Conservation (phyloP, 2,888 invertebrate species). For the Rhopalosiphum nymphaeae region DNA sequence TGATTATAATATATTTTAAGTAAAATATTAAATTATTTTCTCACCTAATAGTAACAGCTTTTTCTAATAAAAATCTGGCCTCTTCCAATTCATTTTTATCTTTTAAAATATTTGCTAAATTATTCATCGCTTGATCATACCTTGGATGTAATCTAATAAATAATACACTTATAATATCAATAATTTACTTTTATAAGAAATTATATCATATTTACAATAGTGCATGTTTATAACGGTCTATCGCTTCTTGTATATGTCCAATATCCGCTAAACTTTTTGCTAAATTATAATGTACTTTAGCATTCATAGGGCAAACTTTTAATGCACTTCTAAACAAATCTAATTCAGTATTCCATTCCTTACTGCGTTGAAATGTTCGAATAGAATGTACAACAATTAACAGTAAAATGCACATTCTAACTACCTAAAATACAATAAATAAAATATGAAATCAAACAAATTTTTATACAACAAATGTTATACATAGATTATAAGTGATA, state of each 20-base stretch:
- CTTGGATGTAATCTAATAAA: constrained; percentile 76
- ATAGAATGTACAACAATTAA: constrained; percentile 69
- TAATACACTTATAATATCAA: constrained; percentile 7
- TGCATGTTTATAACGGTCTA: constrained; percentile 83
- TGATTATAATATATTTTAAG: background rate
- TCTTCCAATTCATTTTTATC: constrained; percentile 78
- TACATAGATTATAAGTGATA: background rate
- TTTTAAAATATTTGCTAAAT: constrained; percentile 88
- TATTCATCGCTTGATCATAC: constrained; percentile 95
- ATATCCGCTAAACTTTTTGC: constrained; percentile 88
- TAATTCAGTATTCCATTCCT: constrained; percentile 86
- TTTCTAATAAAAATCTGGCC: constrained; percentile 80
- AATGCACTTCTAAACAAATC: constrained; percentile 84
- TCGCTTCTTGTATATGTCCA: constrained; percentile 78
- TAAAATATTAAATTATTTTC: constrained; percentile 65
- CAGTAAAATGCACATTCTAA: constrained; percentile 67
- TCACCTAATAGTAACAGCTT: constrained; percentile 82
- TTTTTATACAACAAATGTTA: background rate
- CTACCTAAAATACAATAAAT: constrained; percentile 69
- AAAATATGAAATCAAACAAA: constrained; percentile 66
- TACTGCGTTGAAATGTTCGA: constrained; percentile 75
- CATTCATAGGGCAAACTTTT: constrained; percentile 92
- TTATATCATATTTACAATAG: constrained; percentile 74
- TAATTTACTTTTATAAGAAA: background rate
- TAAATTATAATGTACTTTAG: constrained; percentile 94